A percentile compares a stretch with the other conserved stretches of the same genome.
Evolutionary conservation across 2,797 vertebrate species (phyloP).

Genomic region (Sebastes oblongus): DNA sequence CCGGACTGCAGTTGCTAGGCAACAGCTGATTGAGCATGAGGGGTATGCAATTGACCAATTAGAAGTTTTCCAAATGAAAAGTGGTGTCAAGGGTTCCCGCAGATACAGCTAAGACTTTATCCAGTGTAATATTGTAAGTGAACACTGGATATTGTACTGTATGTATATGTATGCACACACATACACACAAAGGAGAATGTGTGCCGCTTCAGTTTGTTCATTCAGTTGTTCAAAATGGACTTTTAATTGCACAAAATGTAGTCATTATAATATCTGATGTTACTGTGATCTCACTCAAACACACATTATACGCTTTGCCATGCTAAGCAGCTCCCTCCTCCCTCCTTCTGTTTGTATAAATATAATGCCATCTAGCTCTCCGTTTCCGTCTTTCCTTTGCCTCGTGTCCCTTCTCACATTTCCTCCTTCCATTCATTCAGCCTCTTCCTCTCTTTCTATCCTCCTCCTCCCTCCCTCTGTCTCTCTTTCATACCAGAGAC

Average conservation of each 20-base stretch:
- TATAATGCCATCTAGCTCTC: neutral
- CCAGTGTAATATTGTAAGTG: conserved; percentile 11
- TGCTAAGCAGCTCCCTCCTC: neutral
- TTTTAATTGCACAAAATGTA: neutral
- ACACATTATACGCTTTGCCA: neutral
- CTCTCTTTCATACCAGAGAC: conserved; percentile 46
- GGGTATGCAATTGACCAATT: conserved; percentile 81
- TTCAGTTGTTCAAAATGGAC: neutral
- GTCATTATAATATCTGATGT: neutral
- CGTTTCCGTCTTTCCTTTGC: neutral
- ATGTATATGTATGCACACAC: neutral
- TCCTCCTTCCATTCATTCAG: conserved; percentile 18
- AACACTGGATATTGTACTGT: neutral
- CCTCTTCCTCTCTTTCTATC: conserved; percentile 12
- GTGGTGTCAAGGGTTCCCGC: conserved; percentile 68
- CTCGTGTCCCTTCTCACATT: conserved; percentile 5
- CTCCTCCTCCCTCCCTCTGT: conserved; percentile 11
- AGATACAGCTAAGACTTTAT: conserved; percentile 40
- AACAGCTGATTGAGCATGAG: conserved; percentile 80
- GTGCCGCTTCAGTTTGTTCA: neutral
- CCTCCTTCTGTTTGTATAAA: neutral
- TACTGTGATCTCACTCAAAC: neutral
- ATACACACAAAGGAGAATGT: neutral
- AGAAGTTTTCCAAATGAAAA: conserved; percentile 77
- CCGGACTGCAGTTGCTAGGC: conserved; percentile 78